Evolutionary conservation across 2,113 vertebrate genomes (phyloP).

Genomic region (Corythornis cristatus): DNA sequence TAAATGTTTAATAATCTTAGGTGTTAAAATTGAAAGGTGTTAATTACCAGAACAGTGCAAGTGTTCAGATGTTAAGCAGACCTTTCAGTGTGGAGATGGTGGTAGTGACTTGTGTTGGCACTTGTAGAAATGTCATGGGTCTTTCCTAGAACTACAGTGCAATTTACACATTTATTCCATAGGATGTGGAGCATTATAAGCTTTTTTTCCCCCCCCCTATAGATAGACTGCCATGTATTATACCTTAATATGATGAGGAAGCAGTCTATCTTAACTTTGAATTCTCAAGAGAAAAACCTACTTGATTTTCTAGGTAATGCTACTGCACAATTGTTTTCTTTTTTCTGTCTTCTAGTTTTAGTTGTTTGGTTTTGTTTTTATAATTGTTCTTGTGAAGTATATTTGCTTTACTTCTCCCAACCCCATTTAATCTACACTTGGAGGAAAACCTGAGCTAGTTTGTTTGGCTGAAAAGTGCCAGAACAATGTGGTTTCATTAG

Average conservation of each 20-base stretch:
- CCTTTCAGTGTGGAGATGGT: not conserved
- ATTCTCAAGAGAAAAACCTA: not conserved
- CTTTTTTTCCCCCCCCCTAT: not conserved
- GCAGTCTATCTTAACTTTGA: not conserved
- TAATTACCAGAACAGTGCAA: not conserved
- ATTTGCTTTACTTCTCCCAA: not conserved
- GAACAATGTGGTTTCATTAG: not conserved
- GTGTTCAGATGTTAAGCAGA: not conserved
- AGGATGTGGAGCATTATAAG: not conserved
- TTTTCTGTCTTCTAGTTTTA: not conserved
- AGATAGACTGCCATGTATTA: not conserved
- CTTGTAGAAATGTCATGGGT: not conserved
- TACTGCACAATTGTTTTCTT: not conserved
- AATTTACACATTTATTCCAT: not conserved
- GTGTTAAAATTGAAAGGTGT: not conserved
- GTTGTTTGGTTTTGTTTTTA: not conserved
- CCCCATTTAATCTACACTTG: not conserved
- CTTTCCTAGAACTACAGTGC: not conserved
- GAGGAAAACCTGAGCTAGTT: not conserved
- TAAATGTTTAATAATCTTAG: not conserved
- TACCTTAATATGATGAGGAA: not conserved
- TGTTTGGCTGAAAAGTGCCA: not conserved
- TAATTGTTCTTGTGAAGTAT: not conserved
- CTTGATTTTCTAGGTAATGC: not conserved
- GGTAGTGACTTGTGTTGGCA: not conserved